phyloP scores from a whole-genome alignment of 2,888 invertebrate species.

The Norana najaformis region DNA sequence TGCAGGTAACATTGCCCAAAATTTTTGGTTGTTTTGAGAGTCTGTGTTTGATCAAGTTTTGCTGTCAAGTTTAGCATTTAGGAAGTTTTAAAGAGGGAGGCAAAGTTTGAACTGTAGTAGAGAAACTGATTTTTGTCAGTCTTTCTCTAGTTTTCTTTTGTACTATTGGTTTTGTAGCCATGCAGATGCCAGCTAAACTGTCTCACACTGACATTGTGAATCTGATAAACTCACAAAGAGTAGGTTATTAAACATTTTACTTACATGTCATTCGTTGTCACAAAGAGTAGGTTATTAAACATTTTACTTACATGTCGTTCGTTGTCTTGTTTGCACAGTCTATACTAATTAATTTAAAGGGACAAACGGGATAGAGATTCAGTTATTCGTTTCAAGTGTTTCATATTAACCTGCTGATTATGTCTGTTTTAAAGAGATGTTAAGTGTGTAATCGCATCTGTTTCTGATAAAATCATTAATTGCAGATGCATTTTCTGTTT shows the following conservation, averaged over 20 bases:
- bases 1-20: not conserved
- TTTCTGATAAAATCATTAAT: not conserved
- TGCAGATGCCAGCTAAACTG: not conserved
- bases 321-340: not conserved
- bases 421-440: not conserved
- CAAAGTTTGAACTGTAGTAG: not conserved
- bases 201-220: not conserved
- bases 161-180: not conserved
- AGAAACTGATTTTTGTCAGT: not conserved
- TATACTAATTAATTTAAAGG: not conserved
- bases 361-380: not conserved
- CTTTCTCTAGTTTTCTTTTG: not conserved
- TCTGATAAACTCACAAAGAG: constrained; percentile 19
- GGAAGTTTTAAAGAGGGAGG: not conserved
- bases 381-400: not conserved
- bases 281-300: not conserved
- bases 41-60: not conserved
- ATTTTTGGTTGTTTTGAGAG: not conserved
- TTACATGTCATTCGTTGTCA: not conserved
- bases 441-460: not conserved
- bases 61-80: not conserved
- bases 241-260: not conserved
- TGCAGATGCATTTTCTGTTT: not conserved
- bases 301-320: not conserved
- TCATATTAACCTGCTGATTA: not conserved